Evolutionary conservation across 2,113 vertebrate species (phyloP).

Genomic region (Equus przewalskii): DNA sequence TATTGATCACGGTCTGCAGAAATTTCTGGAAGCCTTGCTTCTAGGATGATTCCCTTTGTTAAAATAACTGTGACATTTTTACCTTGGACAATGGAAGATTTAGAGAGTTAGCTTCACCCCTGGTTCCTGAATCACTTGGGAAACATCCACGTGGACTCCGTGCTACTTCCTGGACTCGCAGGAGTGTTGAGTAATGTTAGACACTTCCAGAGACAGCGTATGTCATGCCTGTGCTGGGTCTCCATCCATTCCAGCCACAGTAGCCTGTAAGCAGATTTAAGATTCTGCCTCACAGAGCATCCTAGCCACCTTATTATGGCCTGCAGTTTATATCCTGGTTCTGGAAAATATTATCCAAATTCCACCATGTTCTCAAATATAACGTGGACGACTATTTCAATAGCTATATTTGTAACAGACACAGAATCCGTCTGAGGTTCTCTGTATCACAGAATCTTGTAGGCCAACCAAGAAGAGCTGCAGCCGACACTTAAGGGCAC

Average conservation of each 20-base stretch:
- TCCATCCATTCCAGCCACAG: neutral
- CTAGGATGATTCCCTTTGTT: neutral
- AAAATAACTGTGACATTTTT: neutral
- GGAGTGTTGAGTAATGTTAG: neutral
- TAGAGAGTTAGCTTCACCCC: neutral
- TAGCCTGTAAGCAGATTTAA: neutral
- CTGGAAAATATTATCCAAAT: neutral
- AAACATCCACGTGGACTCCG: neutral
- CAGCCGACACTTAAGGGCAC: too few species aligned
- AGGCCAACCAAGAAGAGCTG: neutral
- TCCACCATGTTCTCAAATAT: neutral
- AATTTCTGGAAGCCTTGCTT: conserved; percentile 11
- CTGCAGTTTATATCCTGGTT: neutral
- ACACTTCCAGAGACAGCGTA: neutral
- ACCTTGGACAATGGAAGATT: neutral
- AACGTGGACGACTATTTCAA: neutral
- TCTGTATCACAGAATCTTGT: neutral
- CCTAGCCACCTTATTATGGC: neutral
- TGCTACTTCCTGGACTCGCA: neutral
- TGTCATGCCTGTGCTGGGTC: neutral
- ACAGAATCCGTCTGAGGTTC: neutral
- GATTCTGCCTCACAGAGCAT: neutral
- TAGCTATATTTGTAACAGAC: neutral
- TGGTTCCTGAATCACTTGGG: neutral
- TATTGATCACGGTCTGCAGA: neutral